These are phyloP conservation scores for Leiothrix lutea DNA, from an alignment of 2,113 vertebrate genomes.

Conservation along the genomic window DNA sequence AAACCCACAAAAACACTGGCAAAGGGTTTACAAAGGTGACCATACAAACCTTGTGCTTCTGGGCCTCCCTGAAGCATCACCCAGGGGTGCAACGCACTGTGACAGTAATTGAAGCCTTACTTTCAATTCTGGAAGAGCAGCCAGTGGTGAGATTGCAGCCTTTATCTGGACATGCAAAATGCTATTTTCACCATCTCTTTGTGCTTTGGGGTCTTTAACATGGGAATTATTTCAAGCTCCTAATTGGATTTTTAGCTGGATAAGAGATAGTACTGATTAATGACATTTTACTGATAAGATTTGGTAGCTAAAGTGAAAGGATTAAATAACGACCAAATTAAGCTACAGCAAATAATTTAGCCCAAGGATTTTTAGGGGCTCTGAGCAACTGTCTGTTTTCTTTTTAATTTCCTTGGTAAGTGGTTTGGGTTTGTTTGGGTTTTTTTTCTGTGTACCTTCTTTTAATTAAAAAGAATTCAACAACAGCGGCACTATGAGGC, in stretches of 20 bases:
- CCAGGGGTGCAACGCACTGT: rapidly evolving
- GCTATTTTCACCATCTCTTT: background rate
- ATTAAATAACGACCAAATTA: conserved; percentile 41
- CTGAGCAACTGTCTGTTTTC: conserved; percentile 63
- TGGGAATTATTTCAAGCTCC: background rate
- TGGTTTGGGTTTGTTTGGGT: background rate
- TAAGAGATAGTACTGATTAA: background rate
- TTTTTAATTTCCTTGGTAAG: conserved; percentile 56
- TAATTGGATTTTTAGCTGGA: conserved; percentile 22
- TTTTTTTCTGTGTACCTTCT: background rate
- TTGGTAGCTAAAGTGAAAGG: background rate
- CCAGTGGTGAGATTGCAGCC: background rate
- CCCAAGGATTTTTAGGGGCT: conserved; percentile 39
- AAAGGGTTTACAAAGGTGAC: background rate
- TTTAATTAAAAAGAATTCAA: conserved; percentile 65
- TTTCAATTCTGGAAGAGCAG: background rate
- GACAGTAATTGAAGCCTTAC: background rate
- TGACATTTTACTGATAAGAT: background rate
- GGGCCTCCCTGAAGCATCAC: background rate
- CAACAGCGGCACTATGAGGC: conserved; percentile 30
- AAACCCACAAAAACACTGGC: rapidly evolving
- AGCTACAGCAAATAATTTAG: conserved; percentile 14
- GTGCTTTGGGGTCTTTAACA: background rate
- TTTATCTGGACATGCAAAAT: background rate
- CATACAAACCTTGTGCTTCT: background rate